These are phyloP conservation scores for Cephus cinctus DNA, from an alignment of 1,140 invertebrate genomes.

Conservation along the genomic window DNA sequence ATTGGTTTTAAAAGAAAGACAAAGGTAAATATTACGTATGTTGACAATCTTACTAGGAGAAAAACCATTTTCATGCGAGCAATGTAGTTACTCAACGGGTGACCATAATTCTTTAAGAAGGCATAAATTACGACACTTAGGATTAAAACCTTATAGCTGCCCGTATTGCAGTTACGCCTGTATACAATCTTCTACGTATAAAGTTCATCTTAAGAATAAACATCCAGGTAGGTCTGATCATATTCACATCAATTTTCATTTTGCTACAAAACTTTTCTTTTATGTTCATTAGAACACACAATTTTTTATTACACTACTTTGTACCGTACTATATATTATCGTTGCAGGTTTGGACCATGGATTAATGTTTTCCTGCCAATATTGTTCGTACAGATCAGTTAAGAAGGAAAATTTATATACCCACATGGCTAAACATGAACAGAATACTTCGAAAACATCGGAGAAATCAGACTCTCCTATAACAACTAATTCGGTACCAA, in stretches of 20 bases:
- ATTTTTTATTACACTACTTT: no score
- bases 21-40: background rate
- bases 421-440: conserved; percentile 53
- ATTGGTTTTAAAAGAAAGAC: background rate
- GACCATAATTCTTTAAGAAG: conserved; percentile 66
- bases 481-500: no score
- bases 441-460: no score
- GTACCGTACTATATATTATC: conserved; percentile 11
- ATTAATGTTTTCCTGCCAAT: conserved; percentile 53
- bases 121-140: conserved; percentile 64
- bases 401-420: conserved; percentile 50
- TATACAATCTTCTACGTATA: conserved; percentile 55
- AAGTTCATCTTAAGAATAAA: conserved; percentile 57
- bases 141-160: conserved; percentile 60
- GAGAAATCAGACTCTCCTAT: no score
- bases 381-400: conserved; percentile 54
- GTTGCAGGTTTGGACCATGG: conserved; percentile 36
- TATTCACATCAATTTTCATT: background rate
- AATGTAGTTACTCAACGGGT: conserved; percentile 62
- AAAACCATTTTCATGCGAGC: conserved; percentile 64
- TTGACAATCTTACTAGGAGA: conserved; percentile 49
- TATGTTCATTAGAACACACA: conserved; percentile 1
- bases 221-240: conserved; percentile 47
- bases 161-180: conserved; percentile 50
- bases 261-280: background rate